Base-by-base conservation (phyloP, 2,888 invertebrate genomes). In the Electrophaes corylata region DNA sequence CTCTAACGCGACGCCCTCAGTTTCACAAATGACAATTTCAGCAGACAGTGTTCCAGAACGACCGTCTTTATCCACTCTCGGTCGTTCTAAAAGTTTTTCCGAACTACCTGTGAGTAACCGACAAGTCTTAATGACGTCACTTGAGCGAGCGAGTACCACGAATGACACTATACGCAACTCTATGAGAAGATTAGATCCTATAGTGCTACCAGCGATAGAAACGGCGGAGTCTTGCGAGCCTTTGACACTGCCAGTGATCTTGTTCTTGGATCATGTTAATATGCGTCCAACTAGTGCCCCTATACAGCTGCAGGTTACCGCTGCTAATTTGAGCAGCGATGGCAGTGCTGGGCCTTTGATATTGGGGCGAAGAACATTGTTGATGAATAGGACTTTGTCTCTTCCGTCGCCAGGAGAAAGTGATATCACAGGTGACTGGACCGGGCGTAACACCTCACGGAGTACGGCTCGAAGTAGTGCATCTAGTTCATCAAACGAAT, bases 271-370 rank as follows among this genome's bases (percentile, higher is more conserved):
- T 67, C 85, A 90, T 61, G 85, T 89, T 39, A 88, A 91, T 57
- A 82, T 89, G 83, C 76, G 91, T 35, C 91, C 91, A 26, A 89
- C 89, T 0, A 91, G 89, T 68, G 88, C 90, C 10, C 91, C 91
- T 2, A 87, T 91, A 73, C 91, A 91, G 69, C 74, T 91, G 62
- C 91, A 91, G 78, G 86, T 91, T 40, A 88, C 90, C 12, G 88
- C 91, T 18, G 87, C 90, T 1, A 90, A 90, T 76, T 71, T 91
- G n/a, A 89, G 82, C 63, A 82, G 78, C 50, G 88, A 87, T 65
- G 85, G 85, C 12, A 77, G 84, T 14, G 86, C 91, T 5, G 88
- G 88, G 1, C 91, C 91, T 12, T 73, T 91, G 47, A 90, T 91
- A 48, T 83, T 91, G 8, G 91, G 91, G 5, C 84, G 91, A 1